phyloP scores from a whole-genome alignment of 2,113 vertebrate genomes.

The human region GRCh38 chrX:26266001-26266500 shows the following conservation, averaged over 20 bases:
- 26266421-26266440: neutral
- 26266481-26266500: neutral
- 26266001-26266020: neutral
- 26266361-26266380: neutral
- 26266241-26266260: neutral
- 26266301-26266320: neutral
- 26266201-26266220: neutral
- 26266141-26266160: neutral
- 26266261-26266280: neutral
- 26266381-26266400: neutral
- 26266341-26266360: neutral
- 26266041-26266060: slow-evolving; percentile 12
- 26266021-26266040: neutral
- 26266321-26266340: neutral
- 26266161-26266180: neutral
- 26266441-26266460: neutral
- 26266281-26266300: neutral
- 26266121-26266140: neutral
- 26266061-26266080: neutral
- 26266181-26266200: neutral
- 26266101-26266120: neutral
- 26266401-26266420: neutral
- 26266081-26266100: neutral
- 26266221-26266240: neutral
- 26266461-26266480: neutral